phyloP scores from a whole-genome alignment of 2,888 invertebrate species.

The Anthoptus insignis region DNA sequence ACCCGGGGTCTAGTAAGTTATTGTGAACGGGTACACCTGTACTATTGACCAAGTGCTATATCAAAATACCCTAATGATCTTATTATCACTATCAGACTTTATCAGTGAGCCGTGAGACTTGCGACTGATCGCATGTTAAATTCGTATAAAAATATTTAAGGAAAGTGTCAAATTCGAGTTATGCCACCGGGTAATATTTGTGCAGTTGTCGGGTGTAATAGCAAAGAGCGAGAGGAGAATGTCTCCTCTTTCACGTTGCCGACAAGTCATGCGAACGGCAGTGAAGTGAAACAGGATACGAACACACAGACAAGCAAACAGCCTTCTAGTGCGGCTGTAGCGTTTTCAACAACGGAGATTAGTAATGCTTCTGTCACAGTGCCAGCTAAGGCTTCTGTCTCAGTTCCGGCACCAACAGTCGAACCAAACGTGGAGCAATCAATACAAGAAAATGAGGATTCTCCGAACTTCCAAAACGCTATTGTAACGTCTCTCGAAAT shows the following conservation, averaged over 20 bases:
- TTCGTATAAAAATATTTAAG: not conserved
- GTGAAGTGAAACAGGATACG: not conserved
- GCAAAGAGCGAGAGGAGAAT: slow-evolving; percentile 3
- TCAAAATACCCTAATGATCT: slow-evolving; percentile 14
- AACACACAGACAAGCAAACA: not conserved
- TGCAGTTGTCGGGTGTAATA: slow-evolving; percentile 1
- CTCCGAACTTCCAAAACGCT: no score
- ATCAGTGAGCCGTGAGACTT: slow-evolving; percentile 2
- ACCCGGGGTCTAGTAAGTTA: no score
- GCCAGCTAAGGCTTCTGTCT: no score
- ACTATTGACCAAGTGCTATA: slow-evolving; percentile 3
- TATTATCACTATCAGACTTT: slow-evolving; percentile 6
- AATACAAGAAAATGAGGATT: no score
- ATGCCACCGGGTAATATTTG: slow-evolving; percentile 17
- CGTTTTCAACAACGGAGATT: not conserved
- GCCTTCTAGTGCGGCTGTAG: not conserved
- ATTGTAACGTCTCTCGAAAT: no score
- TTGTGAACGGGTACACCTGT: not conserved
- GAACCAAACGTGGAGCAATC: no score
- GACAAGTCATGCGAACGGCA: not conserved
- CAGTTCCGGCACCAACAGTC: no score
- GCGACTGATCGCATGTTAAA: slow-evolving; percentile 10
- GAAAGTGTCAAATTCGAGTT: slow-evolving; percentile 1
- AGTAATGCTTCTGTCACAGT: not conserved
- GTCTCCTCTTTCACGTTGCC: slow-evolving; percentile 10